phyloP scores from a whole-genome alignment of 2,797 vertebrate species.

The Pantherophis vulpinus region DNA sequence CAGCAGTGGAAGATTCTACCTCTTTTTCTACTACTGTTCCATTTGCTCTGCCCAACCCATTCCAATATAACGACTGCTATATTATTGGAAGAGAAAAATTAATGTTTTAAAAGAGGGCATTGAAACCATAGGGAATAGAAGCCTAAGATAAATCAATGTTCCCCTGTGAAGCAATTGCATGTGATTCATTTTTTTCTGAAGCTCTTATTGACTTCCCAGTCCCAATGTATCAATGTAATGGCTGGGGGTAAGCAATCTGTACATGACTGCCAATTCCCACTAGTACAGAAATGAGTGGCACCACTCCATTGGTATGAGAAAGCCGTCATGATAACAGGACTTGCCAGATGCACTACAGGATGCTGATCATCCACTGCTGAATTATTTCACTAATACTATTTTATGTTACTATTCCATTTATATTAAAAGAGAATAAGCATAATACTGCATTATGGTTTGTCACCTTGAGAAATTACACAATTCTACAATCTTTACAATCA shows the following conservation, averaged over 20 bases:
- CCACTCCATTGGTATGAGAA: neutral
- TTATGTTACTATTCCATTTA: neutral
- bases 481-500: conserved; percentile 32
- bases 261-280: neutral
- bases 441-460: neutral
- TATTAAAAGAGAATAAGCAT: neutral
- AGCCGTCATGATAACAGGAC: neutral
- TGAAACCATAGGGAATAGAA: neutral
- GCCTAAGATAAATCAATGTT: neutral
- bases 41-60: neutral
- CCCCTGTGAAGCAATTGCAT: neutral
- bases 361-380: neutral
- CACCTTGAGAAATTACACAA: conserved; percentile 23
- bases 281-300: neutral
- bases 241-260: neutral
- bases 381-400: neutral
- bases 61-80: neutral
- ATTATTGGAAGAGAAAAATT: neutral
- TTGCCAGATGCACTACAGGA: neutral
- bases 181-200: neutral
- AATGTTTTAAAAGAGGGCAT: neutral
- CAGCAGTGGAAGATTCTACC: neutral
- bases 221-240: neutral
- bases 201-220: neutral
- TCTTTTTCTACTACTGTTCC: neutral